Evolutionary conservation across 2,888 invertebrate species (phyloP).

Genomic region (Andrena fulva): DNA sequence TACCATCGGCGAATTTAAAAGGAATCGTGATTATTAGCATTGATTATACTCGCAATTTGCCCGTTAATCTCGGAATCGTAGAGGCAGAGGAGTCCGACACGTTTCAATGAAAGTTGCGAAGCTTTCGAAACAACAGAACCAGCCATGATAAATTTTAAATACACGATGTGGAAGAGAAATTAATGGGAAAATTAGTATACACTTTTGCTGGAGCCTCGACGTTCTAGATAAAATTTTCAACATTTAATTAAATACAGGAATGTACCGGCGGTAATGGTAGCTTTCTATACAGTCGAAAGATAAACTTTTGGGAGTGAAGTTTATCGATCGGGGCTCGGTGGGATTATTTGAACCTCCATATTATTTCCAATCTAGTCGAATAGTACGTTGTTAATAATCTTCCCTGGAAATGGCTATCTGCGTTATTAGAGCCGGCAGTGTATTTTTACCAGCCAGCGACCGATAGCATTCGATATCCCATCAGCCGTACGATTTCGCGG

Average conservation of each 20-base stretch:
- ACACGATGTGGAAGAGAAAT: not conserved
- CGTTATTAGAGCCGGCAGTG: conserved; percentile 10
- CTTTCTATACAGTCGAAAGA: not conserved
- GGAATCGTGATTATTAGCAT: conserved; percentile 30
- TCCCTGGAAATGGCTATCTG: conserved; percentile 13
- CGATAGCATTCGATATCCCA: conserved; percentile 28
- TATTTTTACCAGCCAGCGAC: conserved; percentile 22
- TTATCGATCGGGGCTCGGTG: not conserved
- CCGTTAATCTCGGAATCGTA: conserved; percentile 18
- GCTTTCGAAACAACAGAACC: not conserved
- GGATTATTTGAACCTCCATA: conserved; percentile 1
- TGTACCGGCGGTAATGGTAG: not conserved
- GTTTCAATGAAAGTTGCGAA: not conserved
- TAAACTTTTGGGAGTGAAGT: not conserved
- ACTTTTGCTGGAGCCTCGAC: not conserved
- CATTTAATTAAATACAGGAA: not conserved
- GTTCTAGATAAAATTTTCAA: not conserved
- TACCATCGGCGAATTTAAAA: conserved; percentile 15
- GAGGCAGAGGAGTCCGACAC: not conserved
- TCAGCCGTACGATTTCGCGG: conserved; percentile 7
- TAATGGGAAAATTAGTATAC: not conserved
- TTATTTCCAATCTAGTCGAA: conserved; percentile 12
- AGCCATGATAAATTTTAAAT: too few species aligned
- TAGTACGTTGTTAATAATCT: conserved; percentile 27
- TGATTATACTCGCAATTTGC: conserved; percentile 32